These are phyloP conservation scores for Cheilosia impressa DNA, from an alignment of 2,888 invertebrate species.

Conservation along the genomic window DNA sequence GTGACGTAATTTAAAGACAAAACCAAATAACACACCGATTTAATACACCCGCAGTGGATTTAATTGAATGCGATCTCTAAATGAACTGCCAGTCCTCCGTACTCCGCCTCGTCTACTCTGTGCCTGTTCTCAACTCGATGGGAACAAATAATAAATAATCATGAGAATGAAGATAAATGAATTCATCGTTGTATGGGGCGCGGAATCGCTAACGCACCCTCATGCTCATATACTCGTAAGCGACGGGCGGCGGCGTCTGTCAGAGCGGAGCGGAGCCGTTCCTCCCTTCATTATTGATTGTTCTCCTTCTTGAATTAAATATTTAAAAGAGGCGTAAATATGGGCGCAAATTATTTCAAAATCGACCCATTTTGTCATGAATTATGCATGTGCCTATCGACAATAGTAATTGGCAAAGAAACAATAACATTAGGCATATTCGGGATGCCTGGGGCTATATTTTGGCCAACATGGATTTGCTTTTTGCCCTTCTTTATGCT, in stretches of 20 bases:
- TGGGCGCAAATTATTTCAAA: conserved; percentile 50
- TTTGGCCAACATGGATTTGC: conserved; percentile 5
- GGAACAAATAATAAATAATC: conserved; percentile 60
- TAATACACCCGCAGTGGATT: conserved; percentile 61
- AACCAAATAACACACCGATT: conserved; percentile 28
- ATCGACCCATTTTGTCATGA: conserved; percentile 54
- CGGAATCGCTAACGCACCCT: conserved; percentile 2
- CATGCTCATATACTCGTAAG: background rate
- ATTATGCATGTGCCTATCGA: conserved; percentile 48
- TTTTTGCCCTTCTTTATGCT: background rate
- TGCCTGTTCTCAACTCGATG: conserved; percentile 26
- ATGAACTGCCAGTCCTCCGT: conserved; percentile 30
- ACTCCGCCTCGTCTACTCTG: background rate
- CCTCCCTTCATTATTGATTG: conserved; percentile 34
- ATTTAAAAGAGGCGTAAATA: conserved; percentile 54
- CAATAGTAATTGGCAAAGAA: conserved; percentile 30
- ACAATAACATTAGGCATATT: conserved; percentile 48
- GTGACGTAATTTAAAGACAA: conserved; percentile 36
- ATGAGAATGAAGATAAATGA: conserved; percentile 60
- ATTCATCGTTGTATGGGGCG: conserved; percentile 35
- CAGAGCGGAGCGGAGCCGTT: too few species aligned
- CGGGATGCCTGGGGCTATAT: conserved; percentile 8
- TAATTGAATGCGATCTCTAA: conserved; percentile 62
- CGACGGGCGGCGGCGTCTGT: background rate
- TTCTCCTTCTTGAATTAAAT: conserved; percentile 43